These are phyloP conservation scores for Anabacerthia variegaticeps DNA, from an alignment of 2,797 vertebrate species.

Conservation along the genomic window DNA sequence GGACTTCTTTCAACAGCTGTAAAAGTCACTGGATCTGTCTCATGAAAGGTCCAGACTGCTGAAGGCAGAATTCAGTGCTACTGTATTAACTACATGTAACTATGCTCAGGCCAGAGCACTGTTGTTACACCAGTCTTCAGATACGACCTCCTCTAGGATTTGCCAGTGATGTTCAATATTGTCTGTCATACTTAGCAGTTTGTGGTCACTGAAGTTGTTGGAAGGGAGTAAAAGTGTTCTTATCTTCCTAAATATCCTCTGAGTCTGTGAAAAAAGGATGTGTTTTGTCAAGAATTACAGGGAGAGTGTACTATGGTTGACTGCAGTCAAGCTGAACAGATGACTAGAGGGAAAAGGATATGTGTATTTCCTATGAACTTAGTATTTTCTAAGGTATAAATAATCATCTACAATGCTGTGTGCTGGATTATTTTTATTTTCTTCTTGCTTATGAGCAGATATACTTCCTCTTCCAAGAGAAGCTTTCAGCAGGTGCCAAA, in stretches of 20 bases:
- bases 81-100: not conserved
- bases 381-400: not conserved
- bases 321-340: not conserved
- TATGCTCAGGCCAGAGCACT: not conserved
- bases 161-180: fast-evolving
- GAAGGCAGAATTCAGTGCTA: not conserved
- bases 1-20: not conserved
- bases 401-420: not conserved
- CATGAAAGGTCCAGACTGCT: not conserved
- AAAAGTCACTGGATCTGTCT: not conserved
- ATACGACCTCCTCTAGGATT: not conserved
- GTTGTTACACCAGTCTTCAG: not conserved
- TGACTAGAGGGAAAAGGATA: not conserved
- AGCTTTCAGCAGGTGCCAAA: not conserved
- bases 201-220: not conserved
- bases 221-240: not conserved
- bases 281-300: not conserved
- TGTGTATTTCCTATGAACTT: not conserved
- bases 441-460: not conserved
- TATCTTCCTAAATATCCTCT: not conserved
- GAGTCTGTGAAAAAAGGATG: not conserved
- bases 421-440: not conserved
- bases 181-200: not conserved
- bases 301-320: not conserved
- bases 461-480: not conserved